Evolutionary conservation across 2,797 vertebrate genomes (phyloP).

Genomic region (Sebastes cheni): DNA sequence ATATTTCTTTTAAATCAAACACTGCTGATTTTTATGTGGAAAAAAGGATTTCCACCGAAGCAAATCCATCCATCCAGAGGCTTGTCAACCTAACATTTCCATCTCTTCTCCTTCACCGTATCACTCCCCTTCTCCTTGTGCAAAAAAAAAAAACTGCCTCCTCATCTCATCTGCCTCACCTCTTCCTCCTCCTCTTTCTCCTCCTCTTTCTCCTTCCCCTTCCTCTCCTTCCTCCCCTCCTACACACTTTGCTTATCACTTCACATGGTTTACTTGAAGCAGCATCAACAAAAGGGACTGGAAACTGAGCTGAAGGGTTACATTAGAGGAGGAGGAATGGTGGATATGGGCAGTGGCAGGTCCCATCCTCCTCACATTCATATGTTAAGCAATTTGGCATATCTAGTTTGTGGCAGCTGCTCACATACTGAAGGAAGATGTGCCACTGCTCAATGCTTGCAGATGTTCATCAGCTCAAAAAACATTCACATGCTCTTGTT

Average conservation of each 20-base stretch:
- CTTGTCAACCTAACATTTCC: constrained; percentile 34
- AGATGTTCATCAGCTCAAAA: constrained; percentile 74
- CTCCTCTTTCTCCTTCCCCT: constrained; percentile 29
- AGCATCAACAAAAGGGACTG: constrained; percentile 63
- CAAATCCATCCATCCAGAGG: constrained; percentile 18
- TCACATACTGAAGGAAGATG: constrained; percentile 56
- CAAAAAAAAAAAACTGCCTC: constrained; percentile 14
- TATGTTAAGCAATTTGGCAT: constrained; percentile 70
- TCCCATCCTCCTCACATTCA: constrained; percentile 73
- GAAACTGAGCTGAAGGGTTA: constrained; percentile 62
- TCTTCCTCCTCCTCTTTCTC: constrained; percentile 37
- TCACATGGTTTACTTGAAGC: constrained; percentile 72
- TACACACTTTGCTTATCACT: constrained; percentile 73
- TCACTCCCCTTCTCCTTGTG: constrained; percentile 28
- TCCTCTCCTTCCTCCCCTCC: constrained; percentile 52
- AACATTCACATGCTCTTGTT: constrained; percentile 62
- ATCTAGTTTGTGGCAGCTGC: constrained; percentile 64
- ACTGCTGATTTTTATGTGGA: not conserved
- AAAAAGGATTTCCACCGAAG: not conserved
- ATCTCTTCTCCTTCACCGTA: constrained; percentile 30
- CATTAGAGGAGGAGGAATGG: constrained; percentile 57
- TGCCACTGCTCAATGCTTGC: constrained; percentile 67
- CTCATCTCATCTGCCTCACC: constrained; percentile 53
- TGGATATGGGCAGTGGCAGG: constrained; percentile 65
- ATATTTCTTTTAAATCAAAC: not conserved